Percentiles rank a stretch among this genome's conserved stretches.
Conservation (phyloP, 2,113 vertebrate genomes). For the Anseranas semipalmata region DNA sequence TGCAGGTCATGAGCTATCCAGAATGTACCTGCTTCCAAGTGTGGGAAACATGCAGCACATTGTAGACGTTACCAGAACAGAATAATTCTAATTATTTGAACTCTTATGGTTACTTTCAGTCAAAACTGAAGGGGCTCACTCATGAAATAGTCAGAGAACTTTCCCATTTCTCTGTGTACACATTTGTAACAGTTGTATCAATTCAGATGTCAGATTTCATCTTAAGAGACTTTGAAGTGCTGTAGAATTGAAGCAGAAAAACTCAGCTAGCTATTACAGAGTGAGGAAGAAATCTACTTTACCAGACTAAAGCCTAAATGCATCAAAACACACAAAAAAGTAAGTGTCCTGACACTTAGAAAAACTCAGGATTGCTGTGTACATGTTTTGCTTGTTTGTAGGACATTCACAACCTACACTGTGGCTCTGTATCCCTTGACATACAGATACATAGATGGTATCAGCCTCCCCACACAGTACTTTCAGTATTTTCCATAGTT, state of each 20-base stretch:
- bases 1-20: background rate
- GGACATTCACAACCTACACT: background rate
- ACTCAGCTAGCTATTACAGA: background rate
- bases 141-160: background rate
- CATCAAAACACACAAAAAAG: background rate
- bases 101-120: background rate
- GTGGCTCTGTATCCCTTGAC: background rate
- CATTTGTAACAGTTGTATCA: background rate
- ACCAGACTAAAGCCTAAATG: background rate
- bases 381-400: background rate
- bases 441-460: background rate
- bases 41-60: background rate
- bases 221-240: background rate
- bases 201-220: constrained; percentile 8
- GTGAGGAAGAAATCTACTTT: background rate
- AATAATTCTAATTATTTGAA: background rate
- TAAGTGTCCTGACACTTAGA: background rate
- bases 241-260: constrained; percentile 9
- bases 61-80: background rate
- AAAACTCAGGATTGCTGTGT: background rate
- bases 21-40: background rate
- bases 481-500: background rate
- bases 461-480: background rate
- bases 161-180: constrained; percentile 14
- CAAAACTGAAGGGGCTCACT: background rate